Conservation (phyloP, 2,888 invertebrate species). For the Sceliomorpha sp. region DNA sequence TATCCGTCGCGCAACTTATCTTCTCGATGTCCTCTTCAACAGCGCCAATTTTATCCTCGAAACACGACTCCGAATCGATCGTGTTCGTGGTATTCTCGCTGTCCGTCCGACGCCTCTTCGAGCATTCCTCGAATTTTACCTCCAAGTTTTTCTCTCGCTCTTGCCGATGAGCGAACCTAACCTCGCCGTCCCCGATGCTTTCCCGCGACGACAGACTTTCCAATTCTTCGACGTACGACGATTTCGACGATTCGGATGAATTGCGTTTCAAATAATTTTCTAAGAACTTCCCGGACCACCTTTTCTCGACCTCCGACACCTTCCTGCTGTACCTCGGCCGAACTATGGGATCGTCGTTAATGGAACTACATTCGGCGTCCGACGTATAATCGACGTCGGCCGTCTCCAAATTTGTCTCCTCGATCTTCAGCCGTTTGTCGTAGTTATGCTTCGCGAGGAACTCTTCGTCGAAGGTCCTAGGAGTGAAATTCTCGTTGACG, state of each 20-base stretch:
- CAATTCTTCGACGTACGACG: slow-evolving; percentile 72
- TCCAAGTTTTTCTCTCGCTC: slow-evolving; percentile 29
- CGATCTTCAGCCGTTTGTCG: slow-evolving; percentile 65
- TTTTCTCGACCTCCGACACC: slow-evolving; percentile 71
- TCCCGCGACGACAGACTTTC: slow-evolving; percentile 70
- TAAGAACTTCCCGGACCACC: slow-evolving; percentile 75
- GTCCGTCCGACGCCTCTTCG: slow-evolving; percentile 3
- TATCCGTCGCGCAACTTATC: background rate
- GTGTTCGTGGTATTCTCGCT: slow-evolving; percentile 65
- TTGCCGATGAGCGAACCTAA: background rate
- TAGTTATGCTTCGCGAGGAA: slow-evolving; percentile 67
- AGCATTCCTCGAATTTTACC: slow-evolving; percentile 47
- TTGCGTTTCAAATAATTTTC: slow-evolving; percentile 62
- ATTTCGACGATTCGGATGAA: slow-evolving; percentile 73
- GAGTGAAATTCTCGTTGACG: slow-evolving; percentile 60
- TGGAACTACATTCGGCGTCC: slow-evolving; percentile 46
- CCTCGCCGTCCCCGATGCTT: slow-evolving; percentile 36
- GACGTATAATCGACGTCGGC: slow-evolving; percentile 62
- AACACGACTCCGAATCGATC: slow-evolving; percentile 69
- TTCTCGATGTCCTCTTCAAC: slow-evolving; percentile 63
- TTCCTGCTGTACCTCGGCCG: slow-evolving; percentile 67
- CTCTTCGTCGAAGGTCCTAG: slow-evolving; percentile 64
- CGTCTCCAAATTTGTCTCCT: no score
- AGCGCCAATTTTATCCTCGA: slow-evolving; percentile 68
- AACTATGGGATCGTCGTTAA: slow-evolving; percentile 5